Evolutionary conservation across 2,113 vertebrate species (phyloP).

Genomic region (Otocyon megalotis): DNA sequence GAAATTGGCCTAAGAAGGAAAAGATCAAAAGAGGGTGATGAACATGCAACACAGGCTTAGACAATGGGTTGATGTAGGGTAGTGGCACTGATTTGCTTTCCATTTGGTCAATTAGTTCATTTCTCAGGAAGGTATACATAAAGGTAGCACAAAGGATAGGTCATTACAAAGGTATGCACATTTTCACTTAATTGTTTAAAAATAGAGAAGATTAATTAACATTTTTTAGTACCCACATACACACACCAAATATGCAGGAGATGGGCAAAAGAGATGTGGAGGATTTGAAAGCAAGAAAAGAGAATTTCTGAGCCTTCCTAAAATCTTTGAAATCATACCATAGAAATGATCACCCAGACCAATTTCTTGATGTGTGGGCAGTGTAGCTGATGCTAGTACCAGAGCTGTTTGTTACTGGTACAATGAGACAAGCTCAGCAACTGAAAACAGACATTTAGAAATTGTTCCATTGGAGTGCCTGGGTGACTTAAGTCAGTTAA

Average conservation of each 20-base stretch:
- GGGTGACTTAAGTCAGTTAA: not conserved
- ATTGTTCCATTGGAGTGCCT: not conserved
- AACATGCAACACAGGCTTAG: not conserved
- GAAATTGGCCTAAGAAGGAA: not conserved
- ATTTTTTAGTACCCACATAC: not conserved
- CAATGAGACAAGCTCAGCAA: not conserved
- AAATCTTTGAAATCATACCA: not conserved
- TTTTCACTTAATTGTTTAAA: not conserved
- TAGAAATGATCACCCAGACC: not conserved
- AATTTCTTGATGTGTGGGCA: not conserved
- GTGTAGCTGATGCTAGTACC: not conserved
- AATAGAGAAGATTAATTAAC: not conserved
- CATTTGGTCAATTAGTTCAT: not conserved
- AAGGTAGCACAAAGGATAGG: not conserved
- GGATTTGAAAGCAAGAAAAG: not conserved
- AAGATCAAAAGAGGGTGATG: not conserved
- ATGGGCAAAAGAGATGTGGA: not conserved
- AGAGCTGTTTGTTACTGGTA: not conserved
- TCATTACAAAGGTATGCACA: not conserved
- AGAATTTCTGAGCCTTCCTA: not conserved
- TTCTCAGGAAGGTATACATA: not conserved
- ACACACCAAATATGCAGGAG: not conserved
- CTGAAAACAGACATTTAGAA: not conserved
- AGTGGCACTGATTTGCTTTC: not conserved
- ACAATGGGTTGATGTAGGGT: not conserved